Evolutionary conservation across 2,888 invertebrate genomes (phyloP).

Genomic region (Chrysotoxum bicinctum): DNA sequence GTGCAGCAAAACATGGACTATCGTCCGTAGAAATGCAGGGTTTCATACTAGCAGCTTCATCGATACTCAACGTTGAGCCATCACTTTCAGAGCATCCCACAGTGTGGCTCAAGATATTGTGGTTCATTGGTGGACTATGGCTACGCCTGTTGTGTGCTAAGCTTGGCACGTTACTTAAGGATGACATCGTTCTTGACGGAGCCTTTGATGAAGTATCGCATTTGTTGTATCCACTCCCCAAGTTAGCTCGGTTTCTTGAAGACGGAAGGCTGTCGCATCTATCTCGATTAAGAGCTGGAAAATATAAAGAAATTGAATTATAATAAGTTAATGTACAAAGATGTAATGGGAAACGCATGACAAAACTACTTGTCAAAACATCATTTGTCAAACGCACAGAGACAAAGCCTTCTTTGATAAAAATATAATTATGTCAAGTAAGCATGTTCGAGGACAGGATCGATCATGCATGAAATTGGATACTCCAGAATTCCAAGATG

Average conservation of each 20-base stretch:
- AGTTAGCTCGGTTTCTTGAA: conserved; percentile 86
- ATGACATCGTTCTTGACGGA: conserved; percentile 81
- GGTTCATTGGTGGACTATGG: conserved; percentile 81
- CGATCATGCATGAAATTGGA: too few relatives aligned
- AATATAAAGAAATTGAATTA: not conserved
- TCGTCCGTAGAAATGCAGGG: conserved; percentile 85
- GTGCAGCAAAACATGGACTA: conserved; percentile 77
- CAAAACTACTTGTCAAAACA: too few relatives aligned
- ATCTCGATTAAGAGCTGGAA: conserved; percentile 83
- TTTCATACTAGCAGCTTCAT: conserved; percentile 84
- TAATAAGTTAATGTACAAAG: too few relatives aligned
- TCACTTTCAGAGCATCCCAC: conserved; percentile 87
- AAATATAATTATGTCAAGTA: too few relatives aligned
- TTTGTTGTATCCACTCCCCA: conserved; percentile 83
- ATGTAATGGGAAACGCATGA: too few relatives aligned
- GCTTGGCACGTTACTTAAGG: conserved; percentile 81
- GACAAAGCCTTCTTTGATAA: too few relatives aligned
- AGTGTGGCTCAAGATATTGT: conserved; percentile 84
- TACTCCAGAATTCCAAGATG: too few relatives aligned
- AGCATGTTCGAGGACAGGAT: too few relatives aligned
- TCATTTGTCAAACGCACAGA: too few relatives aligned
- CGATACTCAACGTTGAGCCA: conserved; percentile 86
- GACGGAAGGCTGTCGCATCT: conserved; percentile 92
- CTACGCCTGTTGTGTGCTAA: conserved; percentile 81
- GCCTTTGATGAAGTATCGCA: conserved; percentile 79